These are phyloP conservation scores for Itoplectis maculator DNA, from an alignment of 2,888 invertebrate species.

Conservation along the genomic window DNA sequence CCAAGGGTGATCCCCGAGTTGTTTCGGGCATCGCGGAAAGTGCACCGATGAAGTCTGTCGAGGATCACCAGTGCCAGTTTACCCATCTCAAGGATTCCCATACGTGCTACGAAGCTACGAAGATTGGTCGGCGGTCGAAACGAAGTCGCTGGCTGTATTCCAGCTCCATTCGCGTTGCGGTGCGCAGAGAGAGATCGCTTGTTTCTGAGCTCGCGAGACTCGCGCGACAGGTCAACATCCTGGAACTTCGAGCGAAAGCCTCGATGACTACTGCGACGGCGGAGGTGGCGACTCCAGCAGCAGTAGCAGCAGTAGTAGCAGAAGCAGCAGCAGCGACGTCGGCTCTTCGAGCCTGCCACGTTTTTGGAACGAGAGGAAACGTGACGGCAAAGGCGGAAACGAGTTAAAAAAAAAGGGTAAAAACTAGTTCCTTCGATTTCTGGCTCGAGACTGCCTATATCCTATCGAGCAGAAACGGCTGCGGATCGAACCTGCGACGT, in stretches of 20 bases:
- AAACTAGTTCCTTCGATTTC: conserved; percentile 48
- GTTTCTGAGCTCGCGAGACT: conserved; percentile 35
- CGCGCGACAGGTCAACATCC: conserved; percentile 45
- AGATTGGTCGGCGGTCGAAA: conserved; percentile 11
- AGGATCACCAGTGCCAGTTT: neutral
- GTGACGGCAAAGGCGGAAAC: conserved; percentile 27
- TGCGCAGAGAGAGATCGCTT: too few relatives aligned
- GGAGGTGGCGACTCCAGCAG: too few relatives aligned
- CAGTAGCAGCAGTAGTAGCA: too few relatives aligned
- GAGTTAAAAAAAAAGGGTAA: neutral
- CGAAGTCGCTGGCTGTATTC: conserved; percentile 56
- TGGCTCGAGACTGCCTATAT: conserved; percentile 46
- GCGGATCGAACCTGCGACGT: conserved; percentile 3
- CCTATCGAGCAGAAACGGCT: conserved; percentile 21
- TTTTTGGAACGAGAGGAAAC: conserved; percentile 19
- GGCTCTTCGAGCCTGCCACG: conserved; percentile 2
- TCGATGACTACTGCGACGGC: conserved; percentile 21
- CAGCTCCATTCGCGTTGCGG: conserved; percentile 44
- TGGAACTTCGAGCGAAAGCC: conserved; percentile 33
- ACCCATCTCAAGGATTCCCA: neutral
- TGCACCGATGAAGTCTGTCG: conserved; percentile 6
- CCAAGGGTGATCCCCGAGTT: neutral
- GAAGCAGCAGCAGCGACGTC: too few relatives aligned
- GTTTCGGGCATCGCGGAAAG: neutral
- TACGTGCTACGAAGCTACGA: conserved; percentile 10